Conservation (phyloP, 2,888 invertebrate species). For the Latheticus oryzae region DNA sequence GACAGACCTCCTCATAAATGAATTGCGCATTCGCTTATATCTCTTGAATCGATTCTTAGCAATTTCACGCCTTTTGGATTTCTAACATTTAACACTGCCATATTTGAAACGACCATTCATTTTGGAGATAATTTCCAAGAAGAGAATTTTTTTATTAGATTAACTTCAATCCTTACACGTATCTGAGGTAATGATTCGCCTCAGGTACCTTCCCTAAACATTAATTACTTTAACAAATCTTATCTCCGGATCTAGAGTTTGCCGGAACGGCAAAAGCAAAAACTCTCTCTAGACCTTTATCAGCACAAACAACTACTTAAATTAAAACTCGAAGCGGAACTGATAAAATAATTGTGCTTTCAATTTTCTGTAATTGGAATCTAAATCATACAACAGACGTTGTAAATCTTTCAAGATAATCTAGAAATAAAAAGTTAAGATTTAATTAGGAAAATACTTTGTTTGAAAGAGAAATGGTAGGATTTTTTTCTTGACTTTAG, state of each 20-base stretch:
- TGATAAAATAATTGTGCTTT: constrained; percentile 42
- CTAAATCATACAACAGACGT: constrained; percentile 39
- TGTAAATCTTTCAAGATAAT: constrained; percentile 35
- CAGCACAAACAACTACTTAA: constrained; percentile 42
- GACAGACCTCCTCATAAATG: constrained; percentile 45
- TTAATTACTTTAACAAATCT: constrained; percentile 48
- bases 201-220: constrained; percentile 44
- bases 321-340: constrained; percentile 35
- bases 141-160: too few relatives aligned
- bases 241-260: too few relatives aligned
- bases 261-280: constrained; percentile 21
- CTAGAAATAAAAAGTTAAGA: constrained; percentile 31
- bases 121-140: too few relatives aligned
- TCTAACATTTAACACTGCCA: constrained; percentile 58
- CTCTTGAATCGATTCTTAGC: constrained; percentile 55
- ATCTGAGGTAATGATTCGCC: constrained; percentile 43
- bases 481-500: background rate
- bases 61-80: constrained; percentile 61
- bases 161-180: too few relatives aligned
- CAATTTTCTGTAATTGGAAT: constrained; percentile 38
- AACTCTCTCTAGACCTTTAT: constrained; percentile 28
- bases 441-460: constrained; percentile 37
- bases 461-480: background rate
- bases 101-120: too few relatives aligned
- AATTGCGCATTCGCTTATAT: constrained; percentile 44